Conservation (phyloP, 2,888 invertebrate species). For the Scrobipalpa atriplicella region DNA sequence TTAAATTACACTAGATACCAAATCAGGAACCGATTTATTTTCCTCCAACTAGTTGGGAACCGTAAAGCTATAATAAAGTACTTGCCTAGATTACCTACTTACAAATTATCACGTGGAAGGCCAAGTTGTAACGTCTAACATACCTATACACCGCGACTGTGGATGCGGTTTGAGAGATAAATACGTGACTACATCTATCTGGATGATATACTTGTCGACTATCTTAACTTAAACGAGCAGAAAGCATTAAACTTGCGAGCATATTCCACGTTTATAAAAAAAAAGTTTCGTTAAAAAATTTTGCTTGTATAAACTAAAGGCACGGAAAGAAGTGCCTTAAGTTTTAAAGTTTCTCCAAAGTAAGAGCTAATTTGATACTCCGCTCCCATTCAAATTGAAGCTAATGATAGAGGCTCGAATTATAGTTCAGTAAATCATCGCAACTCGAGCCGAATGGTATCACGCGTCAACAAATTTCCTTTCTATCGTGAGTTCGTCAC, state of each 20-base stretch:
- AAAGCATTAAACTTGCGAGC: constrained; percentile 14
- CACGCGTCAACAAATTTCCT: constrained; percentile 21
- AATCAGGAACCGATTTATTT: not conserved
- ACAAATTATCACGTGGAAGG: not conserved
- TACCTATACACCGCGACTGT: not conserved
- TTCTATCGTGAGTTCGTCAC: constrained; percentile 17
- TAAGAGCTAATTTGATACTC: constrained; percentile 17
- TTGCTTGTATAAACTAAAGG: too few species aligned
- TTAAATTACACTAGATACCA: not conserved
- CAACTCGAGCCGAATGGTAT: constrained; percentile 8
- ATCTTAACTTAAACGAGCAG: constrained; percentile 17
- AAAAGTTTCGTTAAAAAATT: not conserved
- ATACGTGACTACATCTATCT: constrained; percentile 56
- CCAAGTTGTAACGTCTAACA: not conserved
- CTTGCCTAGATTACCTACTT: constrained; percentile 2
- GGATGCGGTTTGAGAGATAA: constrained; percentile 40
- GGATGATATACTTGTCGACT: constrained; percentile 35
- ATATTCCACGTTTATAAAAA: not conserved
- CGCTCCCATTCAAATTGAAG: constrained; percentile 16
- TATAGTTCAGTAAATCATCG: constrained; percentile 20
- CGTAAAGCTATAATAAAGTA: constrained; percentile 1
- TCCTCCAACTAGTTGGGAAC: not conserved
- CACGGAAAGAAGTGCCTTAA: too few species aligned
- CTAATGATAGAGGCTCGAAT: constrained; percentile 20
- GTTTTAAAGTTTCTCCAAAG: constrained; percentile 8